Percentiles rank a stretch among this genome's conserved stretches.
These are phyloP conservation scores for Nyctibius grandis DNA, from an alignment of 2,797 vertebrate genomes.

Conservation along the genomic window DNA sequence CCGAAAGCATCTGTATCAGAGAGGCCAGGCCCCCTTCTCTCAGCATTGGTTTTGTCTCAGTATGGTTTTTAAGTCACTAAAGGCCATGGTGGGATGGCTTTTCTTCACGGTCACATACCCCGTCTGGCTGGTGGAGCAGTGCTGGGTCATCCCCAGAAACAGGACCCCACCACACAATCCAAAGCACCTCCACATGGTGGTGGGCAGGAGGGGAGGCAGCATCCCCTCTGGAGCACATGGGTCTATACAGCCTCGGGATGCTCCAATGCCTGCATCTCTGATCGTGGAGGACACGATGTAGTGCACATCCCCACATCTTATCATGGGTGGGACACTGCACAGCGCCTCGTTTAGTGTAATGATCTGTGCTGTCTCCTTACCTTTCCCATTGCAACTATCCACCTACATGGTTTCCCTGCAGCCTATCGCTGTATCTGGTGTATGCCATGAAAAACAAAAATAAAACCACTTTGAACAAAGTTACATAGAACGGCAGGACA, in stretches of 20 bases:
- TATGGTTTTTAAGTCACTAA: not conserved
- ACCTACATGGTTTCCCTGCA: fast-evolving
- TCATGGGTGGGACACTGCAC: not conserved
- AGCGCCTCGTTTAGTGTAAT: fast-evolving
- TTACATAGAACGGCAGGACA: fast-evolving
- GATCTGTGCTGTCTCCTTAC: not conserved
- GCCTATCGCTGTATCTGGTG: fast-evolving
- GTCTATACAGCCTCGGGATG: fast-evolving
- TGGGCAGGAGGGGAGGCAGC: not conserved
- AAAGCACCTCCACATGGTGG: not conserved
- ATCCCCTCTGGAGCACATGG: fast-evolving
- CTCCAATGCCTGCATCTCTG: not conserved
- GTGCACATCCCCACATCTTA: not conserved
- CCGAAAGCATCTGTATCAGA: not conserved
- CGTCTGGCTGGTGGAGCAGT: not conserved
- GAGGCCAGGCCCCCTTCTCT: not conserved
- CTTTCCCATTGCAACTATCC: not conserved
- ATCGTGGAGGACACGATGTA: fast-evolving
- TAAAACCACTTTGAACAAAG: not conserved
- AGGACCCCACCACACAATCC: not conserved
- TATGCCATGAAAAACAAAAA: fast-evolving
- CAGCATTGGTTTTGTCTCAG: not conserved
- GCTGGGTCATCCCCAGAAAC: not conserved
- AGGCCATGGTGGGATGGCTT: not conserved
- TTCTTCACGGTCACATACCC: not conserved